Evolutionary conservation across 2,888 invertebrate species (phyloP).

Genomic region (Apamea epomidion): DNA sequence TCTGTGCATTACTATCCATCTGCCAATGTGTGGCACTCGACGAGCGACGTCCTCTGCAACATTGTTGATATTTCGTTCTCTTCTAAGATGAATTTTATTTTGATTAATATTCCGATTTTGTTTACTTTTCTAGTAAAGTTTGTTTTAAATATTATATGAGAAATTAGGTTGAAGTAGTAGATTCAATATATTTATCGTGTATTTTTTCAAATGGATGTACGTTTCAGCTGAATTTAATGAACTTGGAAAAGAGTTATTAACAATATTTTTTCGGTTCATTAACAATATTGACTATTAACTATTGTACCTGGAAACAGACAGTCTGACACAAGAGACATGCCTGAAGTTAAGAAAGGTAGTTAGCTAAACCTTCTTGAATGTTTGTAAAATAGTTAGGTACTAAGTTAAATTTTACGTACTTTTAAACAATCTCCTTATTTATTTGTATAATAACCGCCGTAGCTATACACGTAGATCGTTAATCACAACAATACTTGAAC

Average conservation of each 20-base stretch:
- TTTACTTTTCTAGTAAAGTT: not conserved
- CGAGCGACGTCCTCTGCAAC: not conserved
- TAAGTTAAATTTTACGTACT: not conserved
- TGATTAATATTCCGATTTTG: not conserved
- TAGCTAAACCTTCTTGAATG: not conserved
- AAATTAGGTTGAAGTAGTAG: not conserved
- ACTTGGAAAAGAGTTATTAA: not conserved
- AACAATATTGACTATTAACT: not conserved
- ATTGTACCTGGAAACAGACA: not conserved
- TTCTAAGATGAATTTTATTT: not conserved
- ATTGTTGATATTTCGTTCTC: not conserved
- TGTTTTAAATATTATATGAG: not conserved
- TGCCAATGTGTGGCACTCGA: slow-evolving; percentile 63
- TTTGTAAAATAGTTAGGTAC: not conserved
- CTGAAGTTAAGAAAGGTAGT: not conserved
- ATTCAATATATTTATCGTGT: not conserved
- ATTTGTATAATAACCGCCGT: not conserved
- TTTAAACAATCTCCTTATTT: slow-evolving; percentile 1
- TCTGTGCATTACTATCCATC: slow-evolving; percentile 86
- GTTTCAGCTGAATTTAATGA: not conserved
- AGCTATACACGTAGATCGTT: slow-evolving; percentile 6
- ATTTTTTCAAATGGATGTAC: not conserved
- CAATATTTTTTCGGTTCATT: not conserved
- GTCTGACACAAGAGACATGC: not conserved
- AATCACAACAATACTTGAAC: slow-evolving; percentile 32